Evolutionary conservation across 2,888 invertebrate species (phyloP).

Genomic region (Erebia aethiops): DNA sequence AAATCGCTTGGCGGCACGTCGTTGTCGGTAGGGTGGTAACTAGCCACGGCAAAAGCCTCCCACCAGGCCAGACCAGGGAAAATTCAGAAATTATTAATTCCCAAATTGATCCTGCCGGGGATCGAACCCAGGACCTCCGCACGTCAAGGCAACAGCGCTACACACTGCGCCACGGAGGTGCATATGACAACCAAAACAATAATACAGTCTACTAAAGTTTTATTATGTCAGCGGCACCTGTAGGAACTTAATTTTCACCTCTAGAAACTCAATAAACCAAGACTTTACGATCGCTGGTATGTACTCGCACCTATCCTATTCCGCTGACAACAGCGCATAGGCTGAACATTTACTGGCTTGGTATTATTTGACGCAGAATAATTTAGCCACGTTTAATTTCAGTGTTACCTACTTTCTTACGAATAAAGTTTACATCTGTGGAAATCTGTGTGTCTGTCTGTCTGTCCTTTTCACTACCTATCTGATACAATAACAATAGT

Average conservation of each 20-base stretch:
- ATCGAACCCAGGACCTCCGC: too few species aligned
- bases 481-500: too few species aligned
- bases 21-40: too few species aligned
- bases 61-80: too few species aligned
- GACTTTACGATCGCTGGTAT: conserved; percentile 13
- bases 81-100: too few species aligned
- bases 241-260: conserved; percentile 22
- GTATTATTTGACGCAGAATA: background rate
- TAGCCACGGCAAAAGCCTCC: too few species aligned
- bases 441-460: too few species aligned
- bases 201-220: conserved; percentile 16
- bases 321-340: background rate
- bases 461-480: too few species aligned
- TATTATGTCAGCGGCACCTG: conserved; percentile 20
- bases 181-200: conserved; percentile 8
- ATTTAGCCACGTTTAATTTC: background rate
- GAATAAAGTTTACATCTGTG: background rate
- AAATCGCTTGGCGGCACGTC: too few species aligned
- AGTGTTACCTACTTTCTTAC: background rate
- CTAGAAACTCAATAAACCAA: conserved; percentile 17
- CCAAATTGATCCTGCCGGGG: too few species aligned
- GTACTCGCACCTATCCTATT: background rate
- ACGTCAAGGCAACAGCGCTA: too few species aligned
- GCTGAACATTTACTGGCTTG: conserved; percentile 1
- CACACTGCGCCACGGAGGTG: too few species aligned